phyloP scores from a whole-genome alignment of 2,113 vertebrate genomes.

The Rhinolophus sinicus region DNA sequence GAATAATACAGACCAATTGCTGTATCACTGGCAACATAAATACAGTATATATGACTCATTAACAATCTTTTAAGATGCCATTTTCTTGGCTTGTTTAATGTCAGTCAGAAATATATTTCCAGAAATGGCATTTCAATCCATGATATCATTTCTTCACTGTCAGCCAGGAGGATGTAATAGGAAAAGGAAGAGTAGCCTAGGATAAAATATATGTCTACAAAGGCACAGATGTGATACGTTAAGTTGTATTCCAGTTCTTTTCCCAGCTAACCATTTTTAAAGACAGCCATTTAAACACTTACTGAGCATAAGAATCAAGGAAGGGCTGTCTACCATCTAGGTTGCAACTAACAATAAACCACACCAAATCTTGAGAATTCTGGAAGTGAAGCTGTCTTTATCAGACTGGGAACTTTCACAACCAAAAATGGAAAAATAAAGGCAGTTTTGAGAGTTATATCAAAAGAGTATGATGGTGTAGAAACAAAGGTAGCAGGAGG shows the following conservation, averaged over 20 bases:
- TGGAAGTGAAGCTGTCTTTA: neutral
- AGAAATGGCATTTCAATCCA: constrained; percentile 35
- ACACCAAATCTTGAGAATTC: neutral
- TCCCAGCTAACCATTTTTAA: neutral
- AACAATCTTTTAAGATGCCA: neutral
- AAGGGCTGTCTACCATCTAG: neutral
- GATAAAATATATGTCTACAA: neutral
- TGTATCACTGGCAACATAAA: neutral
- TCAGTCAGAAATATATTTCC: neutral
- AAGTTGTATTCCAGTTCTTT: neutral
- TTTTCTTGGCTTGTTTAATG: constrained; percentile 48
- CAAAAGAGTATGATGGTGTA: neutral
- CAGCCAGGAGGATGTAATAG: neutral
- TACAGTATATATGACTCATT: neutral
- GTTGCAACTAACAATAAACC: neutral
- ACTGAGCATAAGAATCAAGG: neutral
- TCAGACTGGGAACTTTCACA: neutral
- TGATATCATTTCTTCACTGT: constrained; percentile 10
- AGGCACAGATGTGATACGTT: neutral
- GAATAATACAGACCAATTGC: neutral
- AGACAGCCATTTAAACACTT: neutral
- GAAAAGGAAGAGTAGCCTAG: neutral
- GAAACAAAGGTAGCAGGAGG: neutral
- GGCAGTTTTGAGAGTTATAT: neutral
- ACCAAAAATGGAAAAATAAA: neutral